These are phyloP conservation scores for Helicoverpa zea DNA, from an alignment of 1,140 invertebrate species.

Conservation along the genomic window DNA sequence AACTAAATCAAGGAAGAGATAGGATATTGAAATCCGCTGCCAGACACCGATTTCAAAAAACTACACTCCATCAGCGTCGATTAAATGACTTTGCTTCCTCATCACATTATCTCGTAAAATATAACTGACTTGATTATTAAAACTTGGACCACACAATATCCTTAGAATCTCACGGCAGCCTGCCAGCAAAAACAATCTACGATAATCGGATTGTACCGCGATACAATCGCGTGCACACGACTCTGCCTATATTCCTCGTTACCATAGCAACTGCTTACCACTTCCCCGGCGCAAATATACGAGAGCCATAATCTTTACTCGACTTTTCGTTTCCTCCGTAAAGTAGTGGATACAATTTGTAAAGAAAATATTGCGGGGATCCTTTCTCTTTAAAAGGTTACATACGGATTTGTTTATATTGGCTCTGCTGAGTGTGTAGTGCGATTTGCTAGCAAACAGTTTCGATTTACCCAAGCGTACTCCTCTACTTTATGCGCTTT, in stretches of 20 bases:
- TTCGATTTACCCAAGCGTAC: not conserved
- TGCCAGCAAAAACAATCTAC: slow-evolving; percentile 65
- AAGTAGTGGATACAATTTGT: slow-evolving; percentile 23
- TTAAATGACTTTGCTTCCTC: not conserved
- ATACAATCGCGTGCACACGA: slow-evolving; percentile 53
- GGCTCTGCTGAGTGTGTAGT: not conserved
- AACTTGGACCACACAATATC: slow-evolving; percentile 36
- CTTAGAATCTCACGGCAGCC: slow-evolving; percentile 39
- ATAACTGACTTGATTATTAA: not conserved
- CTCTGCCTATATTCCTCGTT: slow-evolving; percentile 6
- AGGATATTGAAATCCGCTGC: too few relatives aligned
- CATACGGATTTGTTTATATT: slow-evolving; percentile 19
- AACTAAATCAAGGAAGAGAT: too few relatives aligned
- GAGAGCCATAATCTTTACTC: slow-evolving; percentile 40
- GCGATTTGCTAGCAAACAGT: not conserved
- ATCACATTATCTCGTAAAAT: not conserved
- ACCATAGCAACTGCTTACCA: slow-evolving; percentile 52
- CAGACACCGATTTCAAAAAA: too few relatives aligned
- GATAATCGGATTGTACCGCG: slow-evolving; percentile 64
- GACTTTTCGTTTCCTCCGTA: slow-evolving; percentile 23
- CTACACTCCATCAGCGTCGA: not conserved
- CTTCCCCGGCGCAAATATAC: slow-evolving; percentile 32
- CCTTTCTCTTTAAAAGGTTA: slow-evolving; percentile 12
- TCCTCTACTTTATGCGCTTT: not conserved
- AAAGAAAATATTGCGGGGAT: slow-evolving; percentile 17